Evolutionary conservation across 2,113 vertebrate genomes (phyloP), one percentile per base, ranked within the genome.

Genomic region (Pyrgilauda ruficollis): DNA sequence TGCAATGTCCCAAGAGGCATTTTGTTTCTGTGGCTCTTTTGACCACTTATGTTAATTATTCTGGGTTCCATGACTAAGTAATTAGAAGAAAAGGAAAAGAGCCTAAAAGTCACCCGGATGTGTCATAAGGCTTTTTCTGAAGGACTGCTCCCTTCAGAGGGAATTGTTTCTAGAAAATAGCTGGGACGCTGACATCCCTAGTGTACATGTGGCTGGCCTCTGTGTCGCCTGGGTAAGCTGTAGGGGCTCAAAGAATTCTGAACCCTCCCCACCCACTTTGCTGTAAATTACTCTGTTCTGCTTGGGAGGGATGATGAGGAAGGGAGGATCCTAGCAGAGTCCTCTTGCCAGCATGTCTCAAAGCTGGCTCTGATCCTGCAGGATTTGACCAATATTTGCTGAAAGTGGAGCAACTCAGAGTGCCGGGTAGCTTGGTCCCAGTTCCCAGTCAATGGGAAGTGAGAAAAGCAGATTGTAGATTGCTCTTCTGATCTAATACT

Each of bases 111-210:
- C 86, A 96, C 86, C 69, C 87, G 15, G 87, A 90, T 94, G 31
- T 95, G 73, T 94, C 93, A 93, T 56, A 90, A 95, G 52, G 33
- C 85, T 95, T 91, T 97, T 90, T 87, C 58, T 91, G 84, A 91
- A 93, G 43, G 43, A 66, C 68, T 93, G 55, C 47, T 95, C 75
- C 78, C 78, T 85, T 97, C 69, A 72, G 82, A 92, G 49, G 37
- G 86, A 92, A 93, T 94, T 96, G 92, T 95, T 96, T 93, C 86
- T 95, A 93, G 92, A 96, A 95, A 96, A 97, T 90, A 88, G 81
- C 50, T 87, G 76, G 62, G 83, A 62, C 1, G 15, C 35, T 95
- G 90, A 35, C 90, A 93, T 63, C 76, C 56, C 69, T 69, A 75
- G 56, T 53, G n/a, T 49, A 46, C 49, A 52, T 94, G 76, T 78